Evolutionary conservation across 2,797 vertebrate genomes (phyloP).

Genomic region (Poecilia wingei): DNA sequence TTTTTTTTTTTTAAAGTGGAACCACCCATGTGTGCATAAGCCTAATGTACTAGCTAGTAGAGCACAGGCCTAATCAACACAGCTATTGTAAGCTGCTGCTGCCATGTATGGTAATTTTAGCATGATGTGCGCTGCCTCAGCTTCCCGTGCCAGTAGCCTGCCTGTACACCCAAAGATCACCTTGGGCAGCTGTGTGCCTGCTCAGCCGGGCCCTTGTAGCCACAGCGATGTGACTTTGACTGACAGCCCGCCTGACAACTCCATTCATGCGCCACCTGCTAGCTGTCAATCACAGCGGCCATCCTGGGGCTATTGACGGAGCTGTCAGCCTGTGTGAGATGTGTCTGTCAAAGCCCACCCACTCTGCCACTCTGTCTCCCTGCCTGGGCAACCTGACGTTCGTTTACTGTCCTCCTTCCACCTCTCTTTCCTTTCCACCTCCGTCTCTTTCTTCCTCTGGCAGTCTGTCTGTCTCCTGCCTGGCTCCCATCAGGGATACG

Average conservation of each 20-base stretch:
- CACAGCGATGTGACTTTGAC: slow-evolving; percentile 79
- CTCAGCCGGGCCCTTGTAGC: slow-evolving; percentile 78
- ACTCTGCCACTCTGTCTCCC: slow-evolving; percentile 72
- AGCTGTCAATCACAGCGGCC: slow-evolving; percentile 84
- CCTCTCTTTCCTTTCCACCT: slow-evolving; percentile 47
- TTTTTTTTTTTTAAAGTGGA: slow-evolving; percentile 45
- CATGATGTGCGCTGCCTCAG: slow-evolving; percentile 48
- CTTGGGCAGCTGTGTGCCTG: slow-evolving; percentile 82
- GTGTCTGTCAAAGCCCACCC: slow-evolving; percentile 84
- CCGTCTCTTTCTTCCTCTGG: slow-evolving; percentile 52
- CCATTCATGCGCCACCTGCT: slow-evolving; percentile 89
- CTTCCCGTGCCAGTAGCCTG: slow-evolving; percentile 61
- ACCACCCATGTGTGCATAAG: slow-evolving; percentile 47
- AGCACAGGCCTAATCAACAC: slow-evolving; percentile 47
- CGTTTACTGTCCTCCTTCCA: slow-evolving; percentile 67
- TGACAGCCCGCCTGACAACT: slow-evolving; percentile 86
- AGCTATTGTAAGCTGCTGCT: slow-evolving; percentile 29
- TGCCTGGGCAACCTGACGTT: slow-evolving; percentile 68
- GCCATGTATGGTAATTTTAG: slow-evolving; percentile 56
- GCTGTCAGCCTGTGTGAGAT: slow-evolving; percentile 85
- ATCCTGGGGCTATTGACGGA: slow-evolving; percentile 86
- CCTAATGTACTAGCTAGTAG: slow-evolving; percentile 52
- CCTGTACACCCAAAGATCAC: slow-evolving; percentile 82
- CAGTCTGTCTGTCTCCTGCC: slow-evolving; percentile 56
- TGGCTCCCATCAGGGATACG: slow-evolving; percentile 67